Evolutionary conservation across 2,888 invertebrate species (phyloP).

Genomic region (Micoletzkya japonica): DNA sequence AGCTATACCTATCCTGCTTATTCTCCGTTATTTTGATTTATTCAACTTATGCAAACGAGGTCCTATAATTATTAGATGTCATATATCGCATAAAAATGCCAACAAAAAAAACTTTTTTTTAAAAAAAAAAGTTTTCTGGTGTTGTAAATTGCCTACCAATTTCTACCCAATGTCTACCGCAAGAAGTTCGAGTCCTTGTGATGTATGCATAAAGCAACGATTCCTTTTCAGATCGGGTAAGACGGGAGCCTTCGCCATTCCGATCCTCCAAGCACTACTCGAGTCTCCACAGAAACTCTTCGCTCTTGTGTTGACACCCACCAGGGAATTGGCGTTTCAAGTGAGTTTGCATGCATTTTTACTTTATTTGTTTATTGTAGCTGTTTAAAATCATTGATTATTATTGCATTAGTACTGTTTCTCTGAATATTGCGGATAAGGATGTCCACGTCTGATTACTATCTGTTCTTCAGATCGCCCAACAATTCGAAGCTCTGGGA

Average conservation of each 20-base stretch:
- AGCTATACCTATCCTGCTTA: no score
- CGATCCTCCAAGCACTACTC: constrained; percentile 86
- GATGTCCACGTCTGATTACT: no score
- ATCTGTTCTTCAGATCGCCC: constrained; percentile 78
- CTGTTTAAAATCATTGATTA: background rate
- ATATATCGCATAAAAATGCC: no score
- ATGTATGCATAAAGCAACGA: background rate
- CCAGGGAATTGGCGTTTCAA: constrained; percentile 94
- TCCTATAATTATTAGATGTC: no score
- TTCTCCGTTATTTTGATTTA: no score
- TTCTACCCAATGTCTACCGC: no score
- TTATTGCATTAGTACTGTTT: background rate
- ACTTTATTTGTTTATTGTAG: background rate
- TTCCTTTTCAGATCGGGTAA: constrained; percentile 78
- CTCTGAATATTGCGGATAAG: no score
- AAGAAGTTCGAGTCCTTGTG: no score
- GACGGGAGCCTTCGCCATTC: constrained; percentile 95
- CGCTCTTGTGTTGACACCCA: constrained; percentile 89
- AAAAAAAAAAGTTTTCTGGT: background rate
- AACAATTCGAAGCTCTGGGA: constrained; percentile 93
- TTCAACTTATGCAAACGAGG: no score
- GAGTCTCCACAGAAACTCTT: constrained; percentile 91
- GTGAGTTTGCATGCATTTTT: background rate
- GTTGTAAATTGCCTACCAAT: no score
- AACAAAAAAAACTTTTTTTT: background rate